A percentile compares a stretch with the other conserved stretches of the same genome.
Evolutionary conservation across 2,888 invertebrate genomes (phyloP).

Genomic region (Trachelus troglodyta): DNA sequence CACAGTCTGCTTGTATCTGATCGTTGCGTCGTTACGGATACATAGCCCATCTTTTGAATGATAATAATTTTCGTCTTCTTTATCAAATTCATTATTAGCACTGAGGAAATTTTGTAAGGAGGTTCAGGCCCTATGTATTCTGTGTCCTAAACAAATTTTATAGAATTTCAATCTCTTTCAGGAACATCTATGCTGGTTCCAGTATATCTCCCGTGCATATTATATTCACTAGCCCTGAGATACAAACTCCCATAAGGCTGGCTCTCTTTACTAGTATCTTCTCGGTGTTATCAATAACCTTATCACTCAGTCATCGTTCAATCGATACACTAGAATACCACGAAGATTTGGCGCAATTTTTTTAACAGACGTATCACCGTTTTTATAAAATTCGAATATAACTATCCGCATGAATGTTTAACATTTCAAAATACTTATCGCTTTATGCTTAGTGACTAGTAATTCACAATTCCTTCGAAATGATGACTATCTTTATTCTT

Average conservation of each 20-base stretch:
- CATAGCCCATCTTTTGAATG: background rate
- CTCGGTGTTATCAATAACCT: background rate
- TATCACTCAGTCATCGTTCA: background rate
- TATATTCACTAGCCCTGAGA: no score
- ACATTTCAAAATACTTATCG: background rate
- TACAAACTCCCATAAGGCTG: no score
- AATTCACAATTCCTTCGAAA: background rate
- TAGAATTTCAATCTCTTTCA: no score
- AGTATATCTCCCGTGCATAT: no score
- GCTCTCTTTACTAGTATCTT: no score
- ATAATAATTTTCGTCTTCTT: background rate
- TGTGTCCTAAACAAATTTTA: no score
- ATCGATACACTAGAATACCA: background rate
- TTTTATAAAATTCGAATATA: background rate
- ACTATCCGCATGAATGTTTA: background rate
- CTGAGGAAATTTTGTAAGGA: no score
- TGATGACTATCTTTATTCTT: background rate
- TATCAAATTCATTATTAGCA: background rate
- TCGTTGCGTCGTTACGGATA: background rate
- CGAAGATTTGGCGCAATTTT: background rate
- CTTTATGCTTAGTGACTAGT: background rate
- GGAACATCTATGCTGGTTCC: no score
- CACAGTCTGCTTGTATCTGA: background rate
- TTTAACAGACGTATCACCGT: background rate
- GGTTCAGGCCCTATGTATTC: no score